Evolutionary conservation across 2,797 vertebrate genomes (phyloP).

Genomic region (Nyctalus aviator): DNA sequence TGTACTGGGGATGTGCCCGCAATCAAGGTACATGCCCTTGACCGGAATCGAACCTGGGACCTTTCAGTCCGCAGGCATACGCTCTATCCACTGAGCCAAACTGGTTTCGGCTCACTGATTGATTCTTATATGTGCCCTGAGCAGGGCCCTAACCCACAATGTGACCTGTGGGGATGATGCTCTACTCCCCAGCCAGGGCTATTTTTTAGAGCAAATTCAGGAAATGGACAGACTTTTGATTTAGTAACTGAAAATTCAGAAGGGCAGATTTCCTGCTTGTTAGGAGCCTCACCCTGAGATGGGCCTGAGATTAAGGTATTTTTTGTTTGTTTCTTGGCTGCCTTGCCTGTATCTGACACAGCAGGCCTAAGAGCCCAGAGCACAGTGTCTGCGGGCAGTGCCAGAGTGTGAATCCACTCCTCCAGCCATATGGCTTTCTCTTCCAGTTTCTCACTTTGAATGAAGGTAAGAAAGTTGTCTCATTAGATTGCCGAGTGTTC

Average conservation of each 20-base stretch:
- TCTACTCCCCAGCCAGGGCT: not conserved
- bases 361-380: not conserved
- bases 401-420: not conserved
- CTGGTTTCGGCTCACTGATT: too few relatives aligned
- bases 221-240: not conserved
- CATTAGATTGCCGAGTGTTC: not conserved
- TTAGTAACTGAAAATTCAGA: not conserved
- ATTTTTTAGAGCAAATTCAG: not conserved
- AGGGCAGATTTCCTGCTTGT: not conserved
- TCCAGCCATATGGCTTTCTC: not conserved
- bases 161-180: not conserved
- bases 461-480: not conserved
- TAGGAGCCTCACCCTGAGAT: not conserved
- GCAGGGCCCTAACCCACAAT: fast-evolving
- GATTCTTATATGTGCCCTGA: not conserved
- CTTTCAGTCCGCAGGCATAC: too few relatives aligned
- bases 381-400: not conserved
- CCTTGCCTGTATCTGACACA: not conserved
- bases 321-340: not conserved
- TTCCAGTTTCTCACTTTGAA: not conserved
- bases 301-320: not conserved
- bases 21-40: too few relatives aligned
- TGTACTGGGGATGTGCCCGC: too few relatives aligned
- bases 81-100: too few relatives aligned
- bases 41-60: too few relatives aligned